Conservation (phyloP, 2,113 vertebrate species). For the Apodemus speciosus region DNA sequence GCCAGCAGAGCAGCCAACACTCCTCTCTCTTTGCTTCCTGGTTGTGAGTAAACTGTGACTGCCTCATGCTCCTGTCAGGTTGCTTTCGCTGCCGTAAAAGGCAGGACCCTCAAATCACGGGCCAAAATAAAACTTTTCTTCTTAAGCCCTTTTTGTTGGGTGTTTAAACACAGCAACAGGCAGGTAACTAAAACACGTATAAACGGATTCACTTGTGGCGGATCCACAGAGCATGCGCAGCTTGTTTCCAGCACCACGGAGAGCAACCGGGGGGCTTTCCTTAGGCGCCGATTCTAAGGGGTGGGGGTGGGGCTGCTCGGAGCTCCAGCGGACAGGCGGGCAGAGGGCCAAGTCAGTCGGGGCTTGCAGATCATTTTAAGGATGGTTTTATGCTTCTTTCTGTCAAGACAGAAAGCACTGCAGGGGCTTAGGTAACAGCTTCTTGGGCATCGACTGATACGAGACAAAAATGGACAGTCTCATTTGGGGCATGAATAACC, state of each 20-base stretch:
- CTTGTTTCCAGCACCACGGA: conserved; percentile 48
- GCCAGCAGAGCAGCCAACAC: too few relatives aligned
- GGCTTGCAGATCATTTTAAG: not conserved
- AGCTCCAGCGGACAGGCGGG: fast-evolving
- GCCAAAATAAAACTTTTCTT: not conserved
- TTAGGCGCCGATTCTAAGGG: fast-evolving
- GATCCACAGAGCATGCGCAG: fast-evolving
- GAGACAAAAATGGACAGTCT: not conserved
- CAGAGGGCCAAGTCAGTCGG: fast-evolving
- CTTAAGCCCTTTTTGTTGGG: not conserved
- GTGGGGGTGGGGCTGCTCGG: too few relatives aligned
- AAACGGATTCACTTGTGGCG: too few relatives aligned
- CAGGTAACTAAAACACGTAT: too few relatives aligned
- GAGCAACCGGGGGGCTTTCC: not conserved
- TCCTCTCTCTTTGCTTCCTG: not conserved
- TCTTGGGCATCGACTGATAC: not conserved
- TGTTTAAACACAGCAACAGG: not conserved
- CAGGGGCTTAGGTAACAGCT: fast-evolving
- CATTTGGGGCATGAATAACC: conserved; percentile 26
- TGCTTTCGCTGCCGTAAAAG: too few relatives aligned
- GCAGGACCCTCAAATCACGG: not conserved
- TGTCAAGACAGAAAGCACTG: not conserved
- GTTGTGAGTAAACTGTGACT: too few relatives aligned
- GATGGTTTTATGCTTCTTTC: not conserved
- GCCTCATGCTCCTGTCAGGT: not conserved